Base-by-base conservation (phyloP, 2,888 invertebrate species). In the Campopleginae sp. region DNA sequence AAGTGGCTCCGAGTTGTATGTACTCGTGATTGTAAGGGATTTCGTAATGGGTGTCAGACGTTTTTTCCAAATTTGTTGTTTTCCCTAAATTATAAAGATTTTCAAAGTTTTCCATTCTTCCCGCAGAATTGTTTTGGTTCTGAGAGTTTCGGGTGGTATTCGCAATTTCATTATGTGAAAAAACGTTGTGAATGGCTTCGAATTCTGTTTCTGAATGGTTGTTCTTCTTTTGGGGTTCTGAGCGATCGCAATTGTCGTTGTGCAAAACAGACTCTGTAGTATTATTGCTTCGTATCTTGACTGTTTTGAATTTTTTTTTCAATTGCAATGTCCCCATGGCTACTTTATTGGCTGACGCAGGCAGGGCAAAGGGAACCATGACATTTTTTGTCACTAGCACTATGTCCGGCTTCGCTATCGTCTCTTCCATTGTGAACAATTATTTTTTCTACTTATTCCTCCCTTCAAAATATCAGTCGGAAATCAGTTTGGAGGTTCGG, bases 281-380 rank as follows among this genome's bases (percentile, higher is more conserved):
- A 70, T 46, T 78, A 7, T 54, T 70, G 3, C 42, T 86, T 65
- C 74, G 61, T 12, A 63, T 12, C 46, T 63, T 86, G 1, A 70
- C 54, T n/a, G 70, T 74, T 54, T 74, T 80, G 8, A 42, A 70
- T 54, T 83, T 86, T 72, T 48, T 83, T 61, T 51, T 81, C 1
- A 63, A 27, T 7, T 38, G 10, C 0, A 58, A 71, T 8, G 71
- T 23, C 12, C 19, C 71, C 2, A 31, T 48, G 65, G 77, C 58
- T 0, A 78, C 44, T 80, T 86, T 86, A 23, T 75, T 80, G 17
- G 61, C 46, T 8, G 85, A 66, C 5, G 44, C 48, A 0, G 86
- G 86, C 46, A 86, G 10, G 44, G 83, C 76, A 0, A 85, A 23
- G 1, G 87, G 87, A 44, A 87, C 85, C 87, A 87, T 87, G 1